Base-by-base conservation (phyloP, 2,113 vertebrate species). In the Semnornis frantzii region DNA sequence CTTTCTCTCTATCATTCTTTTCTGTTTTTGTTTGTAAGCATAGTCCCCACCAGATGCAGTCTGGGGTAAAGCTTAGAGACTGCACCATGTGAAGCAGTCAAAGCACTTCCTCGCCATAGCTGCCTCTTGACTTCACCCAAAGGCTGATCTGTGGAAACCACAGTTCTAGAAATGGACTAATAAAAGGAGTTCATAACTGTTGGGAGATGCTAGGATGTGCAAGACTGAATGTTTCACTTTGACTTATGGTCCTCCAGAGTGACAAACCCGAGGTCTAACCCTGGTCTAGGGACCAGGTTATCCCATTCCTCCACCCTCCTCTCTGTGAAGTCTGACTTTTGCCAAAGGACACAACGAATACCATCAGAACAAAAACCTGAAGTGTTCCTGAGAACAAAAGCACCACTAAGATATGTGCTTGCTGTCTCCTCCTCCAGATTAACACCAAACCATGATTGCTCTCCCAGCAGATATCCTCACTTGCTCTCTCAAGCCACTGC, bases 401-500 rank as follows among this genome's bases (percentile, higher is more conserved):
- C 37, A 75, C 55, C 8, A 16, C 8, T 25, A 60, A 65, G 52
- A 27, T 24, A 46, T 0, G 3, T 9, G 12, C 16, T 77, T 57
- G 50, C 31, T 30, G 5, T 12, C 30, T 66, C 28, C 21, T 79
- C 52, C 83, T 33, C 15, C 46, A 66, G 24, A 64, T 79, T 70
- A 79, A 65, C 31, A 70, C 12, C 69, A 68, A 79, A 71, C 19
- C 31, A 62, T 3, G 2, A 28, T 1, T 79, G 66, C 31, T 39
- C 14, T 46, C 21, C 31, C 23, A 50, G 27, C 21, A 70, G 34
- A 27, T 6, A 9, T 65, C 28, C 46, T 34, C 27, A 48, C 34
- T 54, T 0, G 3, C 16, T 75, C n/a, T n/a, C 28, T 64, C 50
- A 46, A 54, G 10, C 55, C 42, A 74, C 34, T 0, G 0, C 42